These are phyloP conservation scores for Abramis brama DNA, from an alignment of 2,113 vertebrate species.

Conservation along the genomic window DNA sequence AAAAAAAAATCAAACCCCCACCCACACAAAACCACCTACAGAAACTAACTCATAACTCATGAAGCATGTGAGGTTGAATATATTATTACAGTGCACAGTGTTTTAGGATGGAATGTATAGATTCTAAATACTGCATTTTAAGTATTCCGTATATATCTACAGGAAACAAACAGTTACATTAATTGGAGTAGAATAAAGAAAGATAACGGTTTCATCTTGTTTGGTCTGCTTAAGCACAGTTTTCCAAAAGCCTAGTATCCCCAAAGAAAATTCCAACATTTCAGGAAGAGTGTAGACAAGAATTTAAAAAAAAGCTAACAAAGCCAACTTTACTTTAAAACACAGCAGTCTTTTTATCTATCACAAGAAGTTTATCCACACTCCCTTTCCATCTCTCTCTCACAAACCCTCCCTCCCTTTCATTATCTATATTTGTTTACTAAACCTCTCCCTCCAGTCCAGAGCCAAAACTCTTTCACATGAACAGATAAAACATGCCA, in stretches of 20 bases:
- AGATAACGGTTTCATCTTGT: neutral
- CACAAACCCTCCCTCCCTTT: neutral
- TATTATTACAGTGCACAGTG: neutral
- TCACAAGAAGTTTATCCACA: neutral
- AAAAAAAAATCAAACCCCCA: neutral
- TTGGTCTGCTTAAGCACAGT: neutral
- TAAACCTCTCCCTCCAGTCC: neutral
- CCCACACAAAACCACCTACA: conserved; percentile 52
- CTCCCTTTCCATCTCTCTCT: conserved; percentile 37
- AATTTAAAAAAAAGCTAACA: neutral
- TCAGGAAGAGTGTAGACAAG: neutral
- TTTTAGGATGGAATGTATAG: neutral
- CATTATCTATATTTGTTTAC: conserved; percentile 8
- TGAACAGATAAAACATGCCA: neutral
- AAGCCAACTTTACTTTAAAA: neutral
- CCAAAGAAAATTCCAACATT: neutral
- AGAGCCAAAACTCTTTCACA: neutral
- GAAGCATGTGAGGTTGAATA: neutral
- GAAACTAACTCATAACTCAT: conserved; percentile 1
- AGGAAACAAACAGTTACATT: neutral
- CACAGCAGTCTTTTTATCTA: neutral
- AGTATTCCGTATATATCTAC: neutral
- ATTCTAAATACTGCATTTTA: neutral
- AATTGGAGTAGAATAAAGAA: neutral
- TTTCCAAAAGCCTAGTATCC: too few relatives aligned